phyloP scores from a whole-genome alignment of 2,797 vertebrate species.

The Sciurus vulgaris region DNA sequence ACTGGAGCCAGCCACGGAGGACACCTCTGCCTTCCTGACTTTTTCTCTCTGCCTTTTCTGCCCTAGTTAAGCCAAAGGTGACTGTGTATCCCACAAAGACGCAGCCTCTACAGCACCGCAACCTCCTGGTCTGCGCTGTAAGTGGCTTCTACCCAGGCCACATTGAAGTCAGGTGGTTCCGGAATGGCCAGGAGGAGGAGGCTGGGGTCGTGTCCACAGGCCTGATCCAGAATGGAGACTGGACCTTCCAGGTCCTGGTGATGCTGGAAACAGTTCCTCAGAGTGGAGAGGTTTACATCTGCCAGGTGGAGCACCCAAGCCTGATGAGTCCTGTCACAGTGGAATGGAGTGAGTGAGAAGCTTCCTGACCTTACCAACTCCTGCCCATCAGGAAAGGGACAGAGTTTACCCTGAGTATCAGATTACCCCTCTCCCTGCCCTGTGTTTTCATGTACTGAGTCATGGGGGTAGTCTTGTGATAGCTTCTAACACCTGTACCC shows the following conservation, averaged over 20 bases:
- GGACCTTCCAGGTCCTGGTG: slow-evolving; percentile 75
- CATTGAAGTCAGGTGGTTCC: slow-evolving; percentile 66
- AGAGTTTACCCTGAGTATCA: not conserved
- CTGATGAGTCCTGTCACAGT: not conserved
- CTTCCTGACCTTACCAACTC: rapidly evolving
- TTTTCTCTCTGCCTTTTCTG: not conserved
- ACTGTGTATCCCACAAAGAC: slow-evolving; percentile 54
- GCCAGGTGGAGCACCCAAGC: slow-evolving; percentile 69
- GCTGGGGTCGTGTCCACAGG: slow-evolving; percentile 34
- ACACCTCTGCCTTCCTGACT: not conserved
- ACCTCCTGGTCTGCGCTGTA: slow-evolving; percentile 69
- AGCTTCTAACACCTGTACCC: rapidly evolving
- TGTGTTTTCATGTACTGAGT: rapidly evolving
- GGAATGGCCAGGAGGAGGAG: slow-evolving; percentile 62
- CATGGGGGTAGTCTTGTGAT: rapidly evolving
- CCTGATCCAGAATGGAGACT: slow-evolving; percentile 57
- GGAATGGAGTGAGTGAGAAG: slow-evolving; percentile 57
- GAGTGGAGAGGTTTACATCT: slow-evolving; percentile 71
- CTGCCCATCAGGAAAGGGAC: rapidly evolving
- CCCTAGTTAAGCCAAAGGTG: not conserved
- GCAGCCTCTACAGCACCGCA: slow-evolving; percentile 7
- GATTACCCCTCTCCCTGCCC: not conserved
- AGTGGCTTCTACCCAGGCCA: slow-evolving; percentile 68
- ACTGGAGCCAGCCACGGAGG: rapidly evolving
- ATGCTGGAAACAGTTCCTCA: slow-evolving; percentile 70